These are phyloP conservation scores for Brenthis ino DNA, from an alignment of 2,888 invertebrate genomes.

Conservation along the genomic window DNA sequence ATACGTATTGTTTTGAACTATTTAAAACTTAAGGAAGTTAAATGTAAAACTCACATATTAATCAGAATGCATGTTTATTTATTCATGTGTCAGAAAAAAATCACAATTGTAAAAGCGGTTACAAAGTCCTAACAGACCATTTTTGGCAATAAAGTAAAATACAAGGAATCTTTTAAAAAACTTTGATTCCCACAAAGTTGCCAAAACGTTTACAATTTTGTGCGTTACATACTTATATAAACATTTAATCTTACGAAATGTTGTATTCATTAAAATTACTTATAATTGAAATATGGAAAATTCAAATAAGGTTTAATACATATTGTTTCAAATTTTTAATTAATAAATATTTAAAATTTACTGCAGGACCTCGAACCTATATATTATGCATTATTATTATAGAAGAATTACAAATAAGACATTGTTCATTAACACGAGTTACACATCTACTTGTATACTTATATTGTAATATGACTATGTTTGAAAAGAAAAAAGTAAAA, in stretches of 20 bases:
- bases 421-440: constrained; percentile 63
- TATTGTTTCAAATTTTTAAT: constrained; percentile 8
- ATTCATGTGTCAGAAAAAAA: constrained; percentile 65
- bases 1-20: too few species aligned
- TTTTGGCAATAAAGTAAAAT: constrained; percentile 48
- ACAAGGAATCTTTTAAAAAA: constrained; percentile 41
- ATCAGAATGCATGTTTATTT: constrained; percentile 68
- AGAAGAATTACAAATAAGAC: constrained; percentile 62
- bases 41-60: constrained; percentile 26
- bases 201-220: constrained; percentile 48
- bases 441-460: constrained; percentile 70
- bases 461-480: constrained; percentile 72
- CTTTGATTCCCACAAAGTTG: constrained; percentile 39
- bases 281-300: constrained; percentile 30
- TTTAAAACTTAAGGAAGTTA: not conserved
- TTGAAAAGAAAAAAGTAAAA: constrained; percentile 58
- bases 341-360: constrained; percentile 19
- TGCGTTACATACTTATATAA: constrained; percentile 47
- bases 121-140: constrained; percentile 54
- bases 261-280: constrained; percentile 28
- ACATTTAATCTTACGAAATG: constrained; percentile 30
- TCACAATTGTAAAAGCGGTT: constrained; percentile 68
- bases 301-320: constrained; percentile 13
- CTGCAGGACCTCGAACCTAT: constrained; percentile 46
- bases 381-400: constrained; percentile 47